Evolutionary conservation across 2,113 vertebrate species (phyloP).

Genomic region (Trachemys scripta): DNA sequence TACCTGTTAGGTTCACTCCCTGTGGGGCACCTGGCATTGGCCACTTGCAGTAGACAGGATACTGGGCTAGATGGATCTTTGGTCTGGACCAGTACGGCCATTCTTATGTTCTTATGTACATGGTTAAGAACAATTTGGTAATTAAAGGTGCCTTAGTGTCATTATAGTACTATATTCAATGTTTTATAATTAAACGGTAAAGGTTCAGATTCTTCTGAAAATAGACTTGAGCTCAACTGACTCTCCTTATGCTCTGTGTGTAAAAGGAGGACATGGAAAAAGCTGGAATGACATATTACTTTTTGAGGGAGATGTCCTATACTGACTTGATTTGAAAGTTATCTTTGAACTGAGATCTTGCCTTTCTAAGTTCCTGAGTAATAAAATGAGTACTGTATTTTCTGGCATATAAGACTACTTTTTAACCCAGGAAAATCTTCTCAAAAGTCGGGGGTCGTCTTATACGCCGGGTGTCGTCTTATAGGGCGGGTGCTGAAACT

Average conservation of each 20-base stretch:
- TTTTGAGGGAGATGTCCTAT: slow-evolving; percentile 51
- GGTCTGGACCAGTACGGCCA: no score
- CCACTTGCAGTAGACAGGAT: no score
- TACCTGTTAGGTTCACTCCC: no score
- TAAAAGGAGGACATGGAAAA: slow-evolving; percentile 68
- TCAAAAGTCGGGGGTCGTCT: no score
- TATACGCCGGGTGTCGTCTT: no score
- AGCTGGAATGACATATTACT: slow-evolving; percentile 54
- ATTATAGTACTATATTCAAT: slow-evolving; percentile 44
- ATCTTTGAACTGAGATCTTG: slow-evolving; percentile 64
- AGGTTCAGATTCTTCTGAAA: slow-evolving; percentile 67
- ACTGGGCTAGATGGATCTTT: no score
- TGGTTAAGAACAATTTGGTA: slow-evolving; percentile 69
- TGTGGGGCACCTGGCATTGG: no score
- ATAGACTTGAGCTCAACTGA: slow-evolving; percentile 46
- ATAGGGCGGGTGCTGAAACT: no score
- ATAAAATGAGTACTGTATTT: slow-evolving; percentile 61
- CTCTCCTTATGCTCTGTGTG: slow-evolving; percentile 21
- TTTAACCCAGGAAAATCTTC: no score
- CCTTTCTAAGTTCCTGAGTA: slow-evolving; percentile 66
- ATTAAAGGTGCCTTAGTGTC: slow-evolving; percentile 72
- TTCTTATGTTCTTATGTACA: no score
- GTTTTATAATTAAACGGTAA: slow-evolving; percentile 68
- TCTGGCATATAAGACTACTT: no score
- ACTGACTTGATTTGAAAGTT: slow-evolving; percentile 57